A percentile compares a stretch with the other conserved stretches of the same genome.
Conservation (phyloP, 2,113 vertebrate genomes). For the Phasianus colchicus region DNA sequence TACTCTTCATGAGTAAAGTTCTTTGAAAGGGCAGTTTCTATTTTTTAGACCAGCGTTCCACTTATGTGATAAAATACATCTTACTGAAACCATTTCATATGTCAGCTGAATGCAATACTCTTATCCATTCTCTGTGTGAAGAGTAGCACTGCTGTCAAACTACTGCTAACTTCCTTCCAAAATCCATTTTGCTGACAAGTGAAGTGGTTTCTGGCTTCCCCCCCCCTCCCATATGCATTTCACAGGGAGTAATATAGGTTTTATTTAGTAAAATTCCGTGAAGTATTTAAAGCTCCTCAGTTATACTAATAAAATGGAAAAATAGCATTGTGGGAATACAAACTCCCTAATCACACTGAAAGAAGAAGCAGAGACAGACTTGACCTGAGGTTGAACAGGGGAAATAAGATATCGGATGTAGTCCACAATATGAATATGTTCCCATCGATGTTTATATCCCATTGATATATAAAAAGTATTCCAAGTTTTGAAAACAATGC, state of each 20-base stretch:
- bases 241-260: background rate
- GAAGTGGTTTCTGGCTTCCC: background rate
- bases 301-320: background rate
- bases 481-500: background rate
- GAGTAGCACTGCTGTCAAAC: background rate
- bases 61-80: background rate
- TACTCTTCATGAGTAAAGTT: background rate
- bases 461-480: background rate
- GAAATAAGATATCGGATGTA: background rate
- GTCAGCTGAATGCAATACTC: background rate
- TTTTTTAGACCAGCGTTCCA: background rate
- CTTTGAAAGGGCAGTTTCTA: background rate
- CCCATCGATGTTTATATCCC: background rate
- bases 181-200: background rate
- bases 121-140: background rate
- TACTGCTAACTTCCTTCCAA: background rate
- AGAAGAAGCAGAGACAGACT: background rate
- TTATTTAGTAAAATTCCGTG: conserved; percentile 8
- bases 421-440: background rate
- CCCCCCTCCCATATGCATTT: background rate
- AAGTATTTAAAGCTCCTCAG: conserved; percentile 23
- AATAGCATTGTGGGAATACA: background rate
- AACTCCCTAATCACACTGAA: background rate
- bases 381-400: background rate
- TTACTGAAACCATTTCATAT: background rate